Conservation (phyloP, 2,797 vertebrate species). For the Chrosomus eos region DNA sequence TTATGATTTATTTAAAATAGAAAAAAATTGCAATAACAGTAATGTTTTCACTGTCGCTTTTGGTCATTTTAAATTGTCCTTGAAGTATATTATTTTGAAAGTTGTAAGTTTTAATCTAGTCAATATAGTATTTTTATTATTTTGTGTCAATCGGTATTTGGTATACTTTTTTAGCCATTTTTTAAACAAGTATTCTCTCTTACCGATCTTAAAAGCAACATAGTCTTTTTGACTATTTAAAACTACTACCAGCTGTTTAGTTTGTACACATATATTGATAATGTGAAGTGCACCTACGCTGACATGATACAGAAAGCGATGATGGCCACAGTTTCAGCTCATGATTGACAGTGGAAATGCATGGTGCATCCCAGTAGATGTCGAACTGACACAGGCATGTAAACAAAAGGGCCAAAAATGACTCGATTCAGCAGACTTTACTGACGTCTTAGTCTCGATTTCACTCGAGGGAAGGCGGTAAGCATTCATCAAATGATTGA, state of each 20-base stretch:
- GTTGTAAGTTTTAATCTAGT: not conserved
- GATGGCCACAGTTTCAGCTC: conserved; percentile 70
- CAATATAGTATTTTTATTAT: not conserved
- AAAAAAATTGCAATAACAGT: conserved; percentile 7
- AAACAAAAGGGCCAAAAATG: conserved; percentile 82
- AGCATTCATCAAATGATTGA: conserved; percentile 89
- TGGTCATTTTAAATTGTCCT: not conserved
- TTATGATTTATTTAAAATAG: not conserved
- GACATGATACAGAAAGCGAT: conserved; percentile 74
- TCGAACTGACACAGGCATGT: conserved; percentile 81
- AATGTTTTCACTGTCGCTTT: not conserved
- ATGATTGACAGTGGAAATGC: conserved; percentile 84
- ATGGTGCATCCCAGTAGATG: conserved; percentile 77
- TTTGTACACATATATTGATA: not conserved
- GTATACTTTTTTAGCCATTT: not conserved
- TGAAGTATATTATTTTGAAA: not conserved
- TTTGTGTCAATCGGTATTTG: not conserved
- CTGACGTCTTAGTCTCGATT: conserved; percentile 71
- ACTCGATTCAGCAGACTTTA: conserved; percentile 86
- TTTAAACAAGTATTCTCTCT: no score
- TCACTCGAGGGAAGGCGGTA: conserved; percentile 78
- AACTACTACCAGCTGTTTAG: not conserved
- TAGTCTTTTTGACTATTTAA: not conserved
- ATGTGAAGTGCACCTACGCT: conserved; percentile 65
- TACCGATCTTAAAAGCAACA: no score